Conservation (phyloP, 2,797 vertebrate genomes). For the Urosaurus nigricauda region DNA sequence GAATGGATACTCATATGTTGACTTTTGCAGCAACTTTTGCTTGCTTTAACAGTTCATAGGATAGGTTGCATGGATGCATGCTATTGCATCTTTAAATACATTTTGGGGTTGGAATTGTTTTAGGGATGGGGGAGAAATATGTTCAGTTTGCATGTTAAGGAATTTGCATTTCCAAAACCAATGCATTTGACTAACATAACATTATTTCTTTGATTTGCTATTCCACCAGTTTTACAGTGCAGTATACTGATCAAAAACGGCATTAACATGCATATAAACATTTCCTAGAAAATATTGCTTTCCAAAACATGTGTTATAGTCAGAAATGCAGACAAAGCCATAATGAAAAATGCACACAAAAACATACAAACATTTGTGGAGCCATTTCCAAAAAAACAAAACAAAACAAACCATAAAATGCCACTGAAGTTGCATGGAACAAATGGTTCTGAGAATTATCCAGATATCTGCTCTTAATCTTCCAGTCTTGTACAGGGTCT, state of each 20-base stretch:
- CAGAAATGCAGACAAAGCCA: not conserved
- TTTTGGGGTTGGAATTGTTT: not conserved
- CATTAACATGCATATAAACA: not conserved
- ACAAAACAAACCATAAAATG: not conserved
- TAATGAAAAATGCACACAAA: not conserved
- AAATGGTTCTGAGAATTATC: not conserved
- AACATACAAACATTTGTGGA: not conserved
- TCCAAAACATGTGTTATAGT: not conserved
- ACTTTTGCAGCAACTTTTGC: conserved; percentile 1
- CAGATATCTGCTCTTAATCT: not conserved
- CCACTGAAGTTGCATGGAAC: not conserved
- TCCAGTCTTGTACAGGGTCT: not conserved
- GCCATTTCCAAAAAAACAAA: not conserved
- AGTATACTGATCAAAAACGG: not conserved
- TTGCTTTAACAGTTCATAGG: too few species aligned
- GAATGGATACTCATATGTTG: not conserved
- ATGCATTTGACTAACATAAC: too few species aligned
- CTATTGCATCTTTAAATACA: too few species aligned
- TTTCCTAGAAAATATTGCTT: not conserved
- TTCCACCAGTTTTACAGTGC: conserved; percentile 9
- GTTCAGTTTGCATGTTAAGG: not conserved
- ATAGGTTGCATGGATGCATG: too few species aligned
- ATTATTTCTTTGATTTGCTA: not conserved
- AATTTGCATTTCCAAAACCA: not conserved
- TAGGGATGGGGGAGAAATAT: not conserved